These are phyloP conservation scores for Eupithecia exiguata DNA, from an alignment of 2,888 invertebrate species.

Conservation along the genomic window DNA sequence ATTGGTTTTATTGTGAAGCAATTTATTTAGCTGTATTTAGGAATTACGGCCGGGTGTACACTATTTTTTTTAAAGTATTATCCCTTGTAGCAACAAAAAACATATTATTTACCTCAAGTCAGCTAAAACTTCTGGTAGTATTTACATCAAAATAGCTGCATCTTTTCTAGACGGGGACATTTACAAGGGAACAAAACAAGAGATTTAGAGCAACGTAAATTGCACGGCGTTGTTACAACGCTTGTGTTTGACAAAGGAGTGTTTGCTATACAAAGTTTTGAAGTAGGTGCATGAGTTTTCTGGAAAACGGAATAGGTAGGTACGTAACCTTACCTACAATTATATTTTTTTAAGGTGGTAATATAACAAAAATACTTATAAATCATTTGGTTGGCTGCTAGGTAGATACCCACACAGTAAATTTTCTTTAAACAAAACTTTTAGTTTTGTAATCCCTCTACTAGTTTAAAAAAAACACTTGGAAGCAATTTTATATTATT, in stretches of 20 bases:
- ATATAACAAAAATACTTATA: too few relatives aligned
- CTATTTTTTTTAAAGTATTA: not conserved
- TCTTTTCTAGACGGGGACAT: constrained; percentile 34
- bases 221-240: constrained; percentile 38
- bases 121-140: constrained; percentile 5
- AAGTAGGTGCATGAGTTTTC: constrained; percentile 21
- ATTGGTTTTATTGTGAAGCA: too few relatives aligned
- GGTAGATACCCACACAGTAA: not conserved
- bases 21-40: too few relatives aligned
- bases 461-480: too few relatives aligned
- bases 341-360: not conserved
- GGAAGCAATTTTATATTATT: too few relatives aligned
- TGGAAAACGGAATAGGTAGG: not conserved
- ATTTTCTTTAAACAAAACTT: too few relatives aligned
- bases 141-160: constrained; percentile 34
- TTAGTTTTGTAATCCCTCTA: too few relatives aligned
- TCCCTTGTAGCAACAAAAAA: not conserved
- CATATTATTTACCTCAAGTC: not conserved
- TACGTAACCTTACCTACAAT: not conserved
- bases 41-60: too few relatives aligned
- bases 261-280: constrained; percentile 30
- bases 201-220: constrained; percentile 41
- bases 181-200: constrained; percentile 39
- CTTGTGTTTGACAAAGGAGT: constrained; percentile 37
- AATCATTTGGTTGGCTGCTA: not conserved